Evolutionary conservation across 2,113 vertebrate species (phyloP).

Genomic region (Rhinopomastus cyanomelas): DNA sequence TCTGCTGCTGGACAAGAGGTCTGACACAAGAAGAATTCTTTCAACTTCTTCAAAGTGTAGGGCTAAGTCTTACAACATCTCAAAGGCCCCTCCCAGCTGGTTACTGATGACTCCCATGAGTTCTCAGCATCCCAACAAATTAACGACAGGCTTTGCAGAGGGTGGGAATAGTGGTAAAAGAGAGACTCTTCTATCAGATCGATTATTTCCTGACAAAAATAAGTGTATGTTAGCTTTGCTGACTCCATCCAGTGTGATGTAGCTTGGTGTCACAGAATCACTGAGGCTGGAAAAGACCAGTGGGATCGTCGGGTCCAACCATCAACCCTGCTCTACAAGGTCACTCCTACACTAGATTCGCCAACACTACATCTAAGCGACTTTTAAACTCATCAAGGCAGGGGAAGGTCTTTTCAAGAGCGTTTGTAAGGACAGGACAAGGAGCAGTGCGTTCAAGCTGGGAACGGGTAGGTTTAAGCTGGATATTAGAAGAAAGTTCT

Average conservation of each 20-base stretch:
- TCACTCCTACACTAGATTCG: no score
- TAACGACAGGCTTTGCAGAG: not conserved
- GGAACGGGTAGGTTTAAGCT: no score
- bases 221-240: not conserved
- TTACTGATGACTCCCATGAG: not conserved
- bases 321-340: no score
- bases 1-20: not conserved
- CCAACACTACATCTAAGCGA: no score
- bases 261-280: no score
- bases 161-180: not conserved
- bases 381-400: no score
- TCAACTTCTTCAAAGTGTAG: not conserved
- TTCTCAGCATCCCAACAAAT: not conserved
- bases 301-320: no score
- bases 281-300: no score
- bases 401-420: no score
- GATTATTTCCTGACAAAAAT: not conserved
- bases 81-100: not conserved
- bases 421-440: no score
- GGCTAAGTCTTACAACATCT: not conserved
- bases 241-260: not conserved
- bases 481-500: no score
- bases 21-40: not conserved
- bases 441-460: no score
- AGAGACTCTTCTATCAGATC: not conserved